Conservation (phyloP, 1,140 invertebrate species). For the Littorina saxatilis region DNA sequence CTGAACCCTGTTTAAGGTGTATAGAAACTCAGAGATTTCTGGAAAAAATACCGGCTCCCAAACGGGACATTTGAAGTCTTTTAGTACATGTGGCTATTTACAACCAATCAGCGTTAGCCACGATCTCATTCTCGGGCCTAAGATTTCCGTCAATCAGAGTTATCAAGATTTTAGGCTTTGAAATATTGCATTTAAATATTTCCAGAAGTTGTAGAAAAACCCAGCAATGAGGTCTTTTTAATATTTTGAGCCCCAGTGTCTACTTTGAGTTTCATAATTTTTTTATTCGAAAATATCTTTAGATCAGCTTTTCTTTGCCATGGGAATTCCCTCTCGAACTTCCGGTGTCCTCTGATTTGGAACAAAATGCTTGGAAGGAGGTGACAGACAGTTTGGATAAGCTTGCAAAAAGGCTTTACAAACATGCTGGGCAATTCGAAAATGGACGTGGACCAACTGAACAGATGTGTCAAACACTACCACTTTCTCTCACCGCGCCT, state of each 20-base stretch:
- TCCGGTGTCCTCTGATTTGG: neutral
- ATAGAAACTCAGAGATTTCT: neutral
- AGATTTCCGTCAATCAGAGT: no score
- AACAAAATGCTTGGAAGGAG: no score
- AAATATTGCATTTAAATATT: no score
- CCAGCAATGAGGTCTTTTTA: no score
- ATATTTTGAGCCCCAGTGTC: no score
- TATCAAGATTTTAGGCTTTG: no score
- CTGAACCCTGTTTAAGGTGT: neutral
- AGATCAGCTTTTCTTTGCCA: neutral
- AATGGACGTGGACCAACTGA: neutral
- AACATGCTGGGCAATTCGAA: neutral
- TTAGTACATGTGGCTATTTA: conserved; percentile 10
- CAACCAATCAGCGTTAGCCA: conserved; percentile 27
- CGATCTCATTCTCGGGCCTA: conserved; percentile 21
- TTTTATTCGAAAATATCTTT: neutral
- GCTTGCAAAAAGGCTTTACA: neutral
- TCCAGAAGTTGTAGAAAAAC: no score
- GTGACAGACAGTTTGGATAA: no score
- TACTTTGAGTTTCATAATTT: no score
- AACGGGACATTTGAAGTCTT: neutral
- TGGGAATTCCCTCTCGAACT: neutral
- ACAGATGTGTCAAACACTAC: neutral
- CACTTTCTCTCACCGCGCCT: conserved; percentile 1
- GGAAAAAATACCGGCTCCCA: neutral